Conservation (phyloP, 2,113 vertebrate species). For the Brachirus orientalis region DNA sequence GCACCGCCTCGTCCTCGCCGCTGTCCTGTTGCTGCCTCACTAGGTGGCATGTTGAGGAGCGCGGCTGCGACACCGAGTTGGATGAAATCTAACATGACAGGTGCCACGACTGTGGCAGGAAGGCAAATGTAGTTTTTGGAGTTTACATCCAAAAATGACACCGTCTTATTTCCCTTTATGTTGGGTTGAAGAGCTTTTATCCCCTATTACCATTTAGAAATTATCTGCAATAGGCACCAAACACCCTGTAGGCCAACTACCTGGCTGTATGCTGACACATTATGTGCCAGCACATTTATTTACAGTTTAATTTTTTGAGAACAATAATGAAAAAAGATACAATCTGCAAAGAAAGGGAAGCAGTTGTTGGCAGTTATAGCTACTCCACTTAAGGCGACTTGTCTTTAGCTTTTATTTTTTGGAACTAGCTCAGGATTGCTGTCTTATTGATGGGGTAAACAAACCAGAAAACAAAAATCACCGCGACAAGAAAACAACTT, state of each 20-base stretch:
- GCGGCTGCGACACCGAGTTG: conserved; percentile 21
- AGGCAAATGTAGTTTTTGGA: conserved; percentile 45
- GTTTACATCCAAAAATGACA: conserved; percentile 56
- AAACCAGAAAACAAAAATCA: too few species aligned
- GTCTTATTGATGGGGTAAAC: too few species aligned
- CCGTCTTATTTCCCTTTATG: conserved; percentile 38
- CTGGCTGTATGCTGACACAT: too few species aligned
- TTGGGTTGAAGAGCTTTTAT: conserved; percentile 32
- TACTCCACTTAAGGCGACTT: too few species aligned
- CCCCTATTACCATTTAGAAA: conserved; percentile 19
- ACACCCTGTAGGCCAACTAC: too few species aligned
- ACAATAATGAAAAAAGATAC: too few species aligned
- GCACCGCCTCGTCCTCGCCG: conserved; percentile 10
- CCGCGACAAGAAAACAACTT: too few species aligned
- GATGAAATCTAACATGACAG: conserved; percentile 70
- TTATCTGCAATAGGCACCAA: conserved; percentile 10
- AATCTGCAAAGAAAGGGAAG: too few species aligned
- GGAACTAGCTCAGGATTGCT: too few species aligned
- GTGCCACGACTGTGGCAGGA: conserved; percentile 44
- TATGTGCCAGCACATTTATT: conserved; percentile 16
- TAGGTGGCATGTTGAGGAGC: conserved; percentile 56
- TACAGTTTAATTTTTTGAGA: conserved; percentile 3
- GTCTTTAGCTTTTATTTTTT: too few species aligned
- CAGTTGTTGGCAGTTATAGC: too few species aligned
- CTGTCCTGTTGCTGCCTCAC: conserved; percentile 45